Evolutionary conservation across 2,113 vertebrate species (phyloP).

Genomic region (Albula glossodonta): DNA sequence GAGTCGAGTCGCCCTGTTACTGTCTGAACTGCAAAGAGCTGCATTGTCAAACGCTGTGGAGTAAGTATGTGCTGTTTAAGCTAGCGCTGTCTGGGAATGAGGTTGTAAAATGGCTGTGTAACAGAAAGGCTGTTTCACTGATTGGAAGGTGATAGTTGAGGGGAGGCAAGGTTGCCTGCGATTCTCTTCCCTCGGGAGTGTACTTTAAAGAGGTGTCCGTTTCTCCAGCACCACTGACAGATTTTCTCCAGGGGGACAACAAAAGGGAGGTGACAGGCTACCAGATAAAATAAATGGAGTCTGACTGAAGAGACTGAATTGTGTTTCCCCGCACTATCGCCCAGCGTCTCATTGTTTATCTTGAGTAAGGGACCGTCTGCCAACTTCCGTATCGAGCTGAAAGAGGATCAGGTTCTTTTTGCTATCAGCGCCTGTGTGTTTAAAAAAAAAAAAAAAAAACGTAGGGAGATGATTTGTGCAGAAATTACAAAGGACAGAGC

Average conservation of each 20-base stretch:
- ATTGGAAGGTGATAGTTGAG: neutral
- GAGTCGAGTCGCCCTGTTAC: too few species aligned
- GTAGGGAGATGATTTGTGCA: too few species aligned
- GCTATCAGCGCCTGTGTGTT: too few species aligned
- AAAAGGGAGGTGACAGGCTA: neutral
- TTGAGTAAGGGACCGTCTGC: neutral
- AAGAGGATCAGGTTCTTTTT: neutral
- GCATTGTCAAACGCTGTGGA: neutral
- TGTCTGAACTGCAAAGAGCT: neutral
- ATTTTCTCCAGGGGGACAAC: neutral
- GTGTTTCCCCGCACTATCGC: neutral
- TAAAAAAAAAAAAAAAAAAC: too few species aligned
- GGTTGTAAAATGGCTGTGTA: neutral
- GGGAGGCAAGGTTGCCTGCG: neutral
- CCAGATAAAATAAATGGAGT: neutral
- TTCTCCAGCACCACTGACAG: neutral
- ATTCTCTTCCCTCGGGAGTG: neutral
- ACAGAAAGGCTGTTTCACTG: neutral
- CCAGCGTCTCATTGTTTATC: neutral
- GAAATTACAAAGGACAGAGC: too few species aligned
- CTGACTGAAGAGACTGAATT: neutral
- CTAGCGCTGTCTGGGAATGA: neutral
- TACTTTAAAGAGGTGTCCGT: neutral
- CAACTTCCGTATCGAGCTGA: neutral
- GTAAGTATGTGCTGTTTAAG: neutral